Base-by-base conservation (phyloP, 2,888 invertebrate species). In the Perizoma flavofasciatum region DNA sequence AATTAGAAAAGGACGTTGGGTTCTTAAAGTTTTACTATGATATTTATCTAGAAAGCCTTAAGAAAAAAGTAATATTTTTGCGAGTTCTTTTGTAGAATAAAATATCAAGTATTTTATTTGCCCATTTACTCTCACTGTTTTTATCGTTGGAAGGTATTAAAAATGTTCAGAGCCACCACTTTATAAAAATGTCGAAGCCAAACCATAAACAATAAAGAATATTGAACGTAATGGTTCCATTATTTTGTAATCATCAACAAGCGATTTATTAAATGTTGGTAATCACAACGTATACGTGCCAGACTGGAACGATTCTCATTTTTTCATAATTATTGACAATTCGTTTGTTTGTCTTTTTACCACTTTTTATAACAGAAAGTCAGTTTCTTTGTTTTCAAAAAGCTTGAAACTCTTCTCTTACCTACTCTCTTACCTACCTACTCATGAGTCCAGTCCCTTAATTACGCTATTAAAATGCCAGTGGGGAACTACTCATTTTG, bases 141-240 rank as follows among this genome's bases (percentile, higher is more conserved):
- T 11, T 47, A 39, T 35, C 54, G 47, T n/a, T 35, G 35, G 6
- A 6, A 47, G 7, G 51, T 33, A 41, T 32, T 46, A 40, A 39
- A 55, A 39, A 55, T 47, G 46, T 39, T 37, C 33, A 6, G 35
- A 51, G 10, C 10, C 37, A 8, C 45, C 41, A 49, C 49, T 51
- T 43, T 55, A 34, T 46, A 49, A 43, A 49, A 52, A 49, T 34
- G 8, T 41, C 44, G 43, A 52, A 60, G 49, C 53, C 43, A 40
- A 47, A 47, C 52, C 43, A 55, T 46, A 45, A 54, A 32, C 49
- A 44, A 49, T 54, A 59, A 56, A 62, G 51, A 33, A 54, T 58
- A 59, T 58, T 56, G 49, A 49, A 63, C 55, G 40, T 44, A 60
- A 59, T 40, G 44, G 44, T 55, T 56, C 52, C 56, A 62, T 66